Percentiles rank a stretch among this genome's conserved stretches.
These are phyloP conservation scores for Erebia ligea DNA, from an alignment of 2,888 invertebrate genomes.

Conservation along the genomic window DNA sequence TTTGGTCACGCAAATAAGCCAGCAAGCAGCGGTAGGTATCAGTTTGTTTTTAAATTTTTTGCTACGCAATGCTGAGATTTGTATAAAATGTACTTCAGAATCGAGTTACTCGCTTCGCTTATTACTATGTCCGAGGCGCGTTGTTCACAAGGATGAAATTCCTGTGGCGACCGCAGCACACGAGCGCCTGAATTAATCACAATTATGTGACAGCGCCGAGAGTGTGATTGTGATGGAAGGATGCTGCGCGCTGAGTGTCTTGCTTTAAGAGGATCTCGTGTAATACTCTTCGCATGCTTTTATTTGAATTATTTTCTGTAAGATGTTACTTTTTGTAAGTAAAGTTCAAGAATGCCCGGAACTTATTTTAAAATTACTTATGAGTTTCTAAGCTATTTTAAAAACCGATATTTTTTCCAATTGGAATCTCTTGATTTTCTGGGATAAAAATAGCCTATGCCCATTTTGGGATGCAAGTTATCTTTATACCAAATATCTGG, in stretches of 20 bases:
- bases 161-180: constrained; percentile 75
- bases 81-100: constrained; percentile 11
- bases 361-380: too few relatives aligned
- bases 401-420: too few relatives aligned
- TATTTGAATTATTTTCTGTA: neutral
- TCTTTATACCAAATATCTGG: too few relatives aligned
- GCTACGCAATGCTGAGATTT: too few relatives aligned
- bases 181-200: constrained; percentile 78
- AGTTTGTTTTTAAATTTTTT: too few relatives aligned
- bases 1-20: too few relatives aligned
- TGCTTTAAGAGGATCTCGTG: constrained; percentile 8
- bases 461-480: too few relatives aligned
- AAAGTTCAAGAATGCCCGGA: too few relatives aligned
- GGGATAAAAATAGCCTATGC: too few relatives aligned
- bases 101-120: constrained; percentile 46
- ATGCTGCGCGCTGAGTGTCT: constrained; percentile 20
- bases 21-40: too few relatives aligned
- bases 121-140: constrained; percentile 37
- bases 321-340: neutral
- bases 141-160: constrained; percentile 68
- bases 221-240: constrained; percentile 45
- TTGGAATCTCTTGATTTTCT: too few relatives aligned
- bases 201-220: constrained; percentile 75
- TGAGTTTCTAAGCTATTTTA: too few relatives aligned
- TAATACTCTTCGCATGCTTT: constrained; percentile 1